Conservation (phyloP, 2,113 vertebrate species). For the Laterallus jamaicensis region DNA sequence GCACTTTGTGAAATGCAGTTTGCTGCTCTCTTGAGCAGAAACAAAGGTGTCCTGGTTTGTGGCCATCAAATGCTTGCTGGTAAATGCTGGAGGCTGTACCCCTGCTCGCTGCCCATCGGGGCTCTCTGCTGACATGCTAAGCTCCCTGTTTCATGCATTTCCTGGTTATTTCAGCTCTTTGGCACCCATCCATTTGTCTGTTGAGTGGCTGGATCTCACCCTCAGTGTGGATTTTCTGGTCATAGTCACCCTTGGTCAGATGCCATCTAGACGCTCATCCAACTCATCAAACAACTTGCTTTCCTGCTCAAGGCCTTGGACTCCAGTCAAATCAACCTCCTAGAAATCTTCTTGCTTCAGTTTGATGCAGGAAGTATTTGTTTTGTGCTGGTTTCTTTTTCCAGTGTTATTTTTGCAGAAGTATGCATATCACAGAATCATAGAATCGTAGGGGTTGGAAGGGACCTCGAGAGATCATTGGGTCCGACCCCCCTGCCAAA, state of each 20-base stretch:
- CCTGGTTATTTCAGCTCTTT: background rate
- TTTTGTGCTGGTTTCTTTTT: background rate
- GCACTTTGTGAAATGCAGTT: background rate
- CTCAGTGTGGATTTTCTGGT: background rate
- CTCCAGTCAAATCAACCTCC: background rate
- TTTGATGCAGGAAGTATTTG: background rate
- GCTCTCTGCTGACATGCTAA: background rate
- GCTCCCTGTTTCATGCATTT: background rate
- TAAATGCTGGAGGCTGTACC: background rate
- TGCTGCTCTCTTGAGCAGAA: conserved; percentile 2
- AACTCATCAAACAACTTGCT: background rate
- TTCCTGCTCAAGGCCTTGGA: conserved; percentile 4
- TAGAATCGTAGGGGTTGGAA: no score
- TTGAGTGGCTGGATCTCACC: background rate
- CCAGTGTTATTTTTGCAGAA: background rate
- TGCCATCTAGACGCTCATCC: conserved; percentile 22
- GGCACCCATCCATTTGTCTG: conserved; percentile 1
- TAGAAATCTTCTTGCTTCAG: background rate
- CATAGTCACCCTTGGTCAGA: background rate
- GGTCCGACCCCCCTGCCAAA: no score
- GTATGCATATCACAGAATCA: background rate
- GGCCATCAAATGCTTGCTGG: background rate
- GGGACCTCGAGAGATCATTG: no score
- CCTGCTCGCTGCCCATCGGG: accelerated
- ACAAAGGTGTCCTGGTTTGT: background rate